These are phyloP conservation scores for Brevimyrus niger DNA, from an alignment of 2,113 vertebrate genomes.

Conservation along the genomic window DNA sequence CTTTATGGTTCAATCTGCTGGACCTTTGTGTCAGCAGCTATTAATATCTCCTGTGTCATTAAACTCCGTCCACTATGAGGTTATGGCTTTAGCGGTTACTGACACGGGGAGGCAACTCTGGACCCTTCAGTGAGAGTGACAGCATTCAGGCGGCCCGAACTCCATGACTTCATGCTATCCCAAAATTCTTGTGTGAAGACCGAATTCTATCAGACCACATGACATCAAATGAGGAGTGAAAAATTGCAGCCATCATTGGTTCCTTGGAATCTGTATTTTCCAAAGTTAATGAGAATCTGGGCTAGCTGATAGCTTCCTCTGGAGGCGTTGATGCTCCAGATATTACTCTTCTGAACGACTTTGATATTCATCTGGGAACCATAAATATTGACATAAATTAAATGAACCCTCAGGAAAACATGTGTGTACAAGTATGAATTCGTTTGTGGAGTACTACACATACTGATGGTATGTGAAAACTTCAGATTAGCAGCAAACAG, in stretches of 20 bases:
- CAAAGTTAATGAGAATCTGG: neutral
- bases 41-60: neutral
- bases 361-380: neutral
- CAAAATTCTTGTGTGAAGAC: neutral
- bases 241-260: neutral
- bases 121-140: neutral
- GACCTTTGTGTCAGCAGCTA: slow-evolving; percentile 9
- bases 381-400: neutral
- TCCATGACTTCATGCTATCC: neutral
- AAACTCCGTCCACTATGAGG: neutral
- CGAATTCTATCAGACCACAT: neutral
- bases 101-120: neutral
- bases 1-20: neutral
- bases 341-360: neutral
- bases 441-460: neutral
- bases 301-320: neutral
- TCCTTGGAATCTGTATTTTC: neutral
- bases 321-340: neutral
- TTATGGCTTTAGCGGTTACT: neutral
- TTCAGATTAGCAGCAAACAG: neutral
- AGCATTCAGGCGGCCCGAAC: neutral
- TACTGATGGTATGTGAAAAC: neutral
- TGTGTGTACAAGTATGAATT: neutral
- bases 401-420: neutral
- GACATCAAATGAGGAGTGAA: neutral